These are phyloP conservation scores for Steatocranus sp. DNA, from an alignment of 2,797 vertebrate species.

Conservation along the genomic window DNA sequence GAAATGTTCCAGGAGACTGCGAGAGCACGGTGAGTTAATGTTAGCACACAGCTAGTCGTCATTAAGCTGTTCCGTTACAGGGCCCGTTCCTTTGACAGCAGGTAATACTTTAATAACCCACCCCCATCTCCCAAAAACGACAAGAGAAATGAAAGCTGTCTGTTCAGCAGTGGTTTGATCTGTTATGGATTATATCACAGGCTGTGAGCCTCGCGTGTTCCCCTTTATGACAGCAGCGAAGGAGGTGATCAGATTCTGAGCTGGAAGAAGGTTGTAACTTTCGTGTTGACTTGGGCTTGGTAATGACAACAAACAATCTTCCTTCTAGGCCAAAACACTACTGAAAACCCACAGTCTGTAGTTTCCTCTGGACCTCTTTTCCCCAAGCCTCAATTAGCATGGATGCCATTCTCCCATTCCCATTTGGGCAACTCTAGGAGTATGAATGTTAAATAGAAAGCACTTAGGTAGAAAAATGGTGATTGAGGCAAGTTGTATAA, in stretches of 20 bases:
- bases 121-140: neutral
- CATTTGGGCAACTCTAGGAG: neutral
- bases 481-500: neutral
- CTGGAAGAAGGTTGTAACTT: neutral
- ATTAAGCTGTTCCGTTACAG: neutral
- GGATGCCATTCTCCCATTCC: neutral
- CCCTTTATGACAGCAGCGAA: neutral
- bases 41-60: neutral
- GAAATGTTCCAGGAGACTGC: constrained; percentile 45
- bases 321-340: neutral
- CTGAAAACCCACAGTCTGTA: neutral
- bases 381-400: neutral
- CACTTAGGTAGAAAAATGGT: neutral
- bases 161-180: neutral
- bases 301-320: neutral
- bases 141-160: neutral
- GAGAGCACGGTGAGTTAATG: constrained; percentile 32
- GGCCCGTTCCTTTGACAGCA: neutral
- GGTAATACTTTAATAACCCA: neutral
- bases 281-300: neutral
- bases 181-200: neutral
- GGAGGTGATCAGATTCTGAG: neutral
- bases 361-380: neutral
- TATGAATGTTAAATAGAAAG: neutral
- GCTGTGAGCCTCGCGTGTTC: neutral